Evolutionary conservation across 1,140 invertebrate genomes (phyloP).

Genomic region (Sipha flava): DNA sequence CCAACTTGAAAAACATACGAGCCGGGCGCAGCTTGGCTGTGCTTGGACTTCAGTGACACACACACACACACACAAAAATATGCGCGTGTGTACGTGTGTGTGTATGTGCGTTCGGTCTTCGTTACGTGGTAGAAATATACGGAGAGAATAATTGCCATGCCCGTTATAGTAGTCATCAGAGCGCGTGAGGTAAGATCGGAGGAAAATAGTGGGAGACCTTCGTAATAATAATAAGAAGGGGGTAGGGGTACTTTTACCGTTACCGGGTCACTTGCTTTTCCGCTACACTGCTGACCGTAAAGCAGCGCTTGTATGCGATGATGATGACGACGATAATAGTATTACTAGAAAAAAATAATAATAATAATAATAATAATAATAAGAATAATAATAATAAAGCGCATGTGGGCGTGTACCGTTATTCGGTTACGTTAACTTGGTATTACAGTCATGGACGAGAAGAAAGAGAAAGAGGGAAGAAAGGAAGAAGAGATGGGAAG

Average conservation of each 20-base stretch:
- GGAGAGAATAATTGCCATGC: neutral
- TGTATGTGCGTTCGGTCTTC: too few relatives aligned
- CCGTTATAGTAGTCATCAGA: neutral
- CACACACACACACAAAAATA: neutral
- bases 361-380: neutral
- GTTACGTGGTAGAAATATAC: too few relatives aligned
- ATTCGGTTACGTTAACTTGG: conserved; percentile 19
- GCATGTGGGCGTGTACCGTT: conserved; percentile 29
- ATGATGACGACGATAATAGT: neutral
- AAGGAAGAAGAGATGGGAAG: neutral
- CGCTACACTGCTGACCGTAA: conserved; percentile 15
- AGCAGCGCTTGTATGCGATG: neutral
- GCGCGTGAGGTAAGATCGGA: too few relatives aligned
- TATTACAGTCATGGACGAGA: neutral
- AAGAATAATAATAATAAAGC: conserved; percentile 5
- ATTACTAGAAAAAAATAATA: neutral
- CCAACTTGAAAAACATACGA: neutral
- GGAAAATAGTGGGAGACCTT: neutral
- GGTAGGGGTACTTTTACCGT: conserved; percentile 3
- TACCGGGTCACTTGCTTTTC: conserved; percentile 30
- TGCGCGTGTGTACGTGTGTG: too few relatives aligned
- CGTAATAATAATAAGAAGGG: neutral
- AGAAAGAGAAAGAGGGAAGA: neutral
- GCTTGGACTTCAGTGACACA: conserved; percentile 25
- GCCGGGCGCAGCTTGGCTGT: neutral